Evolutionary conservation across 30 jellyfish, hydroid and myxozoan species (phyloP), one percentile per base, ranked within the genome.

Genomic region (Mastigias papua): DNA sequence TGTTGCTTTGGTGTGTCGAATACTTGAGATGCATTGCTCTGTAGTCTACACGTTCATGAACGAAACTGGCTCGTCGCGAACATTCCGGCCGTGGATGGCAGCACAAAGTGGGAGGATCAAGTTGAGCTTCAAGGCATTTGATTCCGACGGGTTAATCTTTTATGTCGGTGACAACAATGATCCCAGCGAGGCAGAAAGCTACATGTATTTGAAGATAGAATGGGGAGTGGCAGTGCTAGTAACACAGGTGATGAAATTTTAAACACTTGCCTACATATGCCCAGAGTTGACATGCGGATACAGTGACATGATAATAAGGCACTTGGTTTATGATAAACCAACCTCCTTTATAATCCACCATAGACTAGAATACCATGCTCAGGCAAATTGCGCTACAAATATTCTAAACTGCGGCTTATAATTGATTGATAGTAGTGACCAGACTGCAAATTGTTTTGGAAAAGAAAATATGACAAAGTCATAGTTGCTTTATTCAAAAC

Each of bases 1-100:
- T 6, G 35, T 42, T 51, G 73, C 76, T 0, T 30, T 80, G 29
- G 30, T 48, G 29, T 27, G 32, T 66, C 82, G 8, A 66, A 2
- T 87, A 1, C 16, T 26, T 13, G 86, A 84, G 46, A 70, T 84
- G 7, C 76, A 84, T 15, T 84, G 69, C 61, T 64, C 86, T 26
- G 81, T 68, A 0, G 86, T 87, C 21, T 63, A 68, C 51, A 84
- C 69, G 29, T 84, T 84, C 37, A 31, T 84, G 64, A 84, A 84
- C 79, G 74, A 34, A 29, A 69, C 87, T 34, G 93, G 87, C 19
- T 88, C 97, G 3, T 60, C 37, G 21, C 92, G 82, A 5, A 54
- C 49, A 27, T 88, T 58, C 70, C 85, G 78, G 34, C 97, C 91
- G 8, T 88, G 97, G 97, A 30, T 46, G 34, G 97, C 97, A 27